Percentiles rank a stretch among this genome's conserved stretches.
Evolutionary conservation across 35 echinoderm and acorn worm genomes (phyloP).

Genomic region (Eucidaris tribuloides): DNA sequence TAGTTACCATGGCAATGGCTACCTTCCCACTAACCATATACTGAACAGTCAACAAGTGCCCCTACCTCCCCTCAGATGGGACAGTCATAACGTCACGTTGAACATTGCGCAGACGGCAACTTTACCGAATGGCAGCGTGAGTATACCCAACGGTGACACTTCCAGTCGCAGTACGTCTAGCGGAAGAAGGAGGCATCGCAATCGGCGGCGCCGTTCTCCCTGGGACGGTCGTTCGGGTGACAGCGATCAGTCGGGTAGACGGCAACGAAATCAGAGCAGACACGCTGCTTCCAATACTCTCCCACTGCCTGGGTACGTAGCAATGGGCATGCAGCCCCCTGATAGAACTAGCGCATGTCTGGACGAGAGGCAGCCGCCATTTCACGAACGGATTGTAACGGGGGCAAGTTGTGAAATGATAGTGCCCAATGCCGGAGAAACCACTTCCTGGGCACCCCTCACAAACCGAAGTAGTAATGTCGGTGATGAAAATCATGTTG

Average conservation of each 20-base stretch:
- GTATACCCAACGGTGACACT: background rate
- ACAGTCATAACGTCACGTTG: background rate
- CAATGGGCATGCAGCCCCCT: slow-evolving; percentile 31
- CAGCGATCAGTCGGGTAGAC: slow-evolving; percentile 14
- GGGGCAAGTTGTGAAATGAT: slow-evolving; percentile 18
- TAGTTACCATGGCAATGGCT: background rate
- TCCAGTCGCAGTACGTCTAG: background rate
- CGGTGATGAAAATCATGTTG: background rate
- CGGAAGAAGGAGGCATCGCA: background rate
- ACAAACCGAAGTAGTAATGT: background rate
- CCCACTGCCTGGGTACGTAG: background rate
- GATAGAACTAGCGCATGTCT: background rate
- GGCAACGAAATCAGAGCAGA: background rate
- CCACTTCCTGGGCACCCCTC: background rate
- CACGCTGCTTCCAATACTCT: background rate
- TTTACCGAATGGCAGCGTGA: background rate
- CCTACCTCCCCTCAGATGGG: slow-evolving; percentile 15
- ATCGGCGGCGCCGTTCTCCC: slow-evolving; percentile 2
- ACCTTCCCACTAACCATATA: background rate
- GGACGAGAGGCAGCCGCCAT: background rate
- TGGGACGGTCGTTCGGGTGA: slow-evolving; percentile 13
- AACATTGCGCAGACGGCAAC: background rate
- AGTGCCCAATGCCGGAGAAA: background rate
- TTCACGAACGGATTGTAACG: background rate
- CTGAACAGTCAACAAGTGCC: background rate